Base-by-base conservation (phyloP, 2,797 vertebrate genomes). In the Thripadectes ignobilis region DNA sequence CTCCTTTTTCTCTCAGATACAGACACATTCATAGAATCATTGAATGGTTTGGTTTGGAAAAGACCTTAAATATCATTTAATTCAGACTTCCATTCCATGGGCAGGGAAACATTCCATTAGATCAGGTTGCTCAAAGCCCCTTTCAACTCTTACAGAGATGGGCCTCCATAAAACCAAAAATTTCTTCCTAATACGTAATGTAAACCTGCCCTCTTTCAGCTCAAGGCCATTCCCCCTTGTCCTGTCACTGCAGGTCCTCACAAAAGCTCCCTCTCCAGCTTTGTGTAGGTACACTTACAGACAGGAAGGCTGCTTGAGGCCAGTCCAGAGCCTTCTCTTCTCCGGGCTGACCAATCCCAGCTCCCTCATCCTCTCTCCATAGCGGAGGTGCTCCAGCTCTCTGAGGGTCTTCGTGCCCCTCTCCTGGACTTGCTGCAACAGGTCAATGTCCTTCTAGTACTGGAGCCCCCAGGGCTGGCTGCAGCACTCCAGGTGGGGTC, bases 141-240 rank as follows among this genome's bases (percentile, higher is more conserved):
- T 30, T 23, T 22, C 17, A 46, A 9, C 36, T 20, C 32, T n/a
- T 38, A 45, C 6, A 65, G 75, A 72, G 49, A 45, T 21, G 26
- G 23, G 7, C 39, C 41, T 10, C 41, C 4, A 27, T 61, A 46
- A 54, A 21, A 41, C 8, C 9, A 54, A 27, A n/a, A 36, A 11
- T 19, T 22, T 54, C 18, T 54, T 67, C 0, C 0, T 30, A 41
- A 13, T 36, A 11, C 14, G 14, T 27, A 19, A 61, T 4, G 21
- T 14, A 67, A 74, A 23, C 8, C 10, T 74, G 5, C 10, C 46
- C 74, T 46, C 17, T 54, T 74, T 34, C 34, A 46, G 14, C 11
- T 85, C 43, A 22, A 59, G 52, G 20, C 11, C 11, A 66, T 45
- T 58, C 2, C 3, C 11, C 43, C n/a, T 52, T 30, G 29, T 34